Percentiles rank a stretch among this genome's conserved stretches.
These are phyloP conservation scores for Furnarius figulus DNA, from an alignment of 2,113 vertebrate species.

Conservation along the genomic window DNA sequence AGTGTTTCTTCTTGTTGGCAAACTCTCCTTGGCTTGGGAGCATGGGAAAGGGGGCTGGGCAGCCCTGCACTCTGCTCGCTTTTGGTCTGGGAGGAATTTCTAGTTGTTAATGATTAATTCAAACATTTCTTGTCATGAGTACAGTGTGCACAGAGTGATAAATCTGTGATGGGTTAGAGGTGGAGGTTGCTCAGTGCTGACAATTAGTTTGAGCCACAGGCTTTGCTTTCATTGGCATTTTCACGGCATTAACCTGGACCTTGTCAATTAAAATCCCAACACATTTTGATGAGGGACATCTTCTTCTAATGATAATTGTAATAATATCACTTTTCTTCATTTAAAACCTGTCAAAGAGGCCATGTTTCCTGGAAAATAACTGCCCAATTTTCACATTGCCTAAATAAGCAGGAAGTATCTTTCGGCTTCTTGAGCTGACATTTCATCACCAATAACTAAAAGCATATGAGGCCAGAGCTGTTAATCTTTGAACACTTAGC, in stretches of 20 bases:
- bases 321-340: slow-evolving; percentile 57
- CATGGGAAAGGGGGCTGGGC: neutral
- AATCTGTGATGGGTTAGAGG: slow-evolving; percentile 65
- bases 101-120: slow-evolving; percentile 55
- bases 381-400: neutral
- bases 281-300: slow-evolving; percentile 57
- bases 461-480: slow-evolving; percentile 3
- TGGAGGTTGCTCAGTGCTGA: slow-evolving; percentile 57
- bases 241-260: slow-evolving; percentile 63
- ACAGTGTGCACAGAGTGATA: slow-evolving; percentile 58
- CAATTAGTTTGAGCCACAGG: slow-evolving; percentile 64
- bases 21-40: neutral
- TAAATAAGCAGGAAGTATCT: slow-evolving; percentile 25
- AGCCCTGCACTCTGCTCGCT: neutral
- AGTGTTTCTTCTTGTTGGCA: neutral
- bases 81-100: slow-evolving; percentile 36
- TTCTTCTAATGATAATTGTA: slow-evolving; percentile 58
- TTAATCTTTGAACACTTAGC: slow-evolving; percentile 6
- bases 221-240: slow-evolving; percentile 67
- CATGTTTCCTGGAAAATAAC: slow-evolving; percentile 48
- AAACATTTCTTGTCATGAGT: slow-evolving; percentile 30
- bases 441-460: slow-evolving; percentile 35
- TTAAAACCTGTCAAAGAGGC: slow-evolving; percentile 44
- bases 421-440: slow-evolving; percentile 27
- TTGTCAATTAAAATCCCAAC: slow-evolving; percentile 66